Evolutionary conservation across 2,113 vertebrate species (phyloP).

Genomic region (Hipposideros armiger): DNA sequence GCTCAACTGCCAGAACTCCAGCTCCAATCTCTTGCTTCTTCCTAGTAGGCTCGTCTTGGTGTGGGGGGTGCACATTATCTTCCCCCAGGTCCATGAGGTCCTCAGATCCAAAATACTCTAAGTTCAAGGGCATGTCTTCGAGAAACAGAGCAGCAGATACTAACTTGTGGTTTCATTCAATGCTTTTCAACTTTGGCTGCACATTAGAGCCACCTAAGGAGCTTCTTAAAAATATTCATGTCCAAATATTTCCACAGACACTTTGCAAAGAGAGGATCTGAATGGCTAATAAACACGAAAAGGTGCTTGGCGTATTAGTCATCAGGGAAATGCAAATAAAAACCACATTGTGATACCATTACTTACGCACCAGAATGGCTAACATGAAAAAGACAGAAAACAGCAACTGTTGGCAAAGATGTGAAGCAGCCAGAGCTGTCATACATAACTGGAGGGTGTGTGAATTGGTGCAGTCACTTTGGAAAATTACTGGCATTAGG

Average conservation of each 20-base stretch:
- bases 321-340: conserved; percentile 70
- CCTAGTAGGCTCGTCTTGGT: not conserved
- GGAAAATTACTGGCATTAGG: not conserved
- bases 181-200: conserved; percentile 35
- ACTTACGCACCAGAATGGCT: conserved; percentile 27
- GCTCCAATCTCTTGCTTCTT: conserved; percentile 20
- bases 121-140: not conserved
- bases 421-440: not conserved
- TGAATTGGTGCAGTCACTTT: not conserved
- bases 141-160: not conserved
- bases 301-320: conserved; percentile 1
- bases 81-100: not conserved
- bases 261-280: conserved; percentile 10
- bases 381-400: conserved; percentile 8
- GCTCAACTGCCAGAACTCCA: not conserved
- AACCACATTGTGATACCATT: conserved; percentile 39
- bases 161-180: conserved; percentile 40
- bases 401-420: conserved; percentile 29
- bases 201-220: conserved; percentile 26
- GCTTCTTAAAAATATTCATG: conserved; percentile 20
- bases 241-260: conserved; percentile 21
- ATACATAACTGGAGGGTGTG: not conserved
- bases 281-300: conserved; percentile 26
- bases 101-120: not conserved
- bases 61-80: not conserved